Conservation (phyloP, 2,888 invertebrate species). For the Gortyna flavago region DNA sequence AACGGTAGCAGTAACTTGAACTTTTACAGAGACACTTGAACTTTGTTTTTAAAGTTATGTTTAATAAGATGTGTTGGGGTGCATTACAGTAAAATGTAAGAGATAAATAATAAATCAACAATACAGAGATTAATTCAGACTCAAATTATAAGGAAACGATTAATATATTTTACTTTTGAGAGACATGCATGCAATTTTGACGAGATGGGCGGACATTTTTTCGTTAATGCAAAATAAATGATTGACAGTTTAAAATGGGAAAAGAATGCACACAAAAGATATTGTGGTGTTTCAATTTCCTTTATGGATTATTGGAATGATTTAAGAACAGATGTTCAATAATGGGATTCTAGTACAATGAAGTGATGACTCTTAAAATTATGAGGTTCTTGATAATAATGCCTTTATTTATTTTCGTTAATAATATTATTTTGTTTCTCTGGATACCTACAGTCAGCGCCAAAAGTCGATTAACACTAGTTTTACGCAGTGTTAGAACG, state of each 20-base stretch:
- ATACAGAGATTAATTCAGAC: conserved; percentile 5
- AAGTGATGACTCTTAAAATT: conserved; percentile 68
- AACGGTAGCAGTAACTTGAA: conserved; percentile 71
- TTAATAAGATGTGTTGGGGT: background rate
- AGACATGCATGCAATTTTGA: conserved; percentile 66
- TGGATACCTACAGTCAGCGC: background rate
- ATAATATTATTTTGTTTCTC: background rate
- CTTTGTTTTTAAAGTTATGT: conserved; percentile 14
- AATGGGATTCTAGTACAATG: conserved; percentile 68
- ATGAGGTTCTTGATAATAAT: conserved; percentile 42
- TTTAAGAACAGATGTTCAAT: conserved; percentile 77
- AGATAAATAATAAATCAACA: background rate
- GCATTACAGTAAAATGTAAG: background rate
- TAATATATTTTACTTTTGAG: conserved; percentile 37
- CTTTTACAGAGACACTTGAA: conserved; percentile 26
- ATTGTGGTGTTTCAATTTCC: conserved; percentile 74
- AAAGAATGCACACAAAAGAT: conserved; percentile 73
- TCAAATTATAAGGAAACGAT: conserved; percentile 30
- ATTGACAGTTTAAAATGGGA: conserved; percentile 81
- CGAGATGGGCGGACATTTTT: conserved; percentile 81
- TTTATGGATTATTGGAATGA: conserved; percentile 71
- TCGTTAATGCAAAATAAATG: conserved; percentile 77
- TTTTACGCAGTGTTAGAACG: background rate
- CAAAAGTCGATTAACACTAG: background rate
- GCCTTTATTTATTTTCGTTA: conserved; percentile 3